Base-by-base conservation (phyloP, 2,888 invertebrate species). In the Epistrophella euchroma region DNA sequence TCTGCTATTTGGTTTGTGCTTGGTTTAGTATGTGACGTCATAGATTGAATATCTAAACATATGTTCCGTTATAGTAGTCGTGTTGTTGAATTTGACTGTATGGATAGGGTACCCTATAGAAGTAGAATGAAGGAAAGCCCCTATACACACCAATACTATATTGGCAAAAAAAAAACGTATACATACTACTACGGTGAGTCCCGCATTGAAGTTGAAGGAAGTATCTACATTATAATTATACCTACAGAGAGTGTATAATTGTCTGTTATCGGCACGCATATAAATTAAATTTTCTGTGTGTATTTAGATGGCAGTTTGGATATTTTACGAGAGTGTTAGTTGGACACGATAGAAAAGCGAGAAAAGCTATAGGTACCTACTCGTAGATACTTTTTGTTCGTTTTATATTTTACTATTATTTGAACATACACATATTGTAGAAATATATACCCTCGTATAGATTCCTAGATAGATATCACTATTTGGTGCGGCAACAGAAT, bases 41-140 rank as follows among this genome's bases (percentile, higher is more conserved):
- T 73, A 47, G 56, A 71, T 55, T 47, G 73, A 77, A 71, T 74
- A 74, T 74, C 70, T 68, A 56, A 86, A 81, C 86, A 82, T 78
- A 82, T 86, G 86, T 86, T 82, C 81, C 81, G 81, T 82, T 80
- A 85, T 22, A 73, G 76, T 74, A 45, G 45, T 73, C 15, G 68
- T 37, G 68, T 37, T 22, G 10, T 15, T 37, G 32, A 17, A 9
- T 52, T 43, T 55, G 17, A 10, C 13, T 58, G 60, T 50, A 13
- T 35, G 17, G 28, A 32, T 35, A 22, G 45, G 17, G 17, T 32
- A n/a, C 47, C 35, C 28, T 45, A 19, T 47, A 17, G 9, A 17
- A 43, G 60, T 64, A n/a, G 40, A 50, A 52, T 17, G 32, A 10
- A 35, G 32, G 13, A 64, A 68, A 35, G 9, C 50, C 62, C n/a